phyloP scores from a whole-genome alignment of 2,888 invertebrate species.

The Apotomis betuletana region DNA sequence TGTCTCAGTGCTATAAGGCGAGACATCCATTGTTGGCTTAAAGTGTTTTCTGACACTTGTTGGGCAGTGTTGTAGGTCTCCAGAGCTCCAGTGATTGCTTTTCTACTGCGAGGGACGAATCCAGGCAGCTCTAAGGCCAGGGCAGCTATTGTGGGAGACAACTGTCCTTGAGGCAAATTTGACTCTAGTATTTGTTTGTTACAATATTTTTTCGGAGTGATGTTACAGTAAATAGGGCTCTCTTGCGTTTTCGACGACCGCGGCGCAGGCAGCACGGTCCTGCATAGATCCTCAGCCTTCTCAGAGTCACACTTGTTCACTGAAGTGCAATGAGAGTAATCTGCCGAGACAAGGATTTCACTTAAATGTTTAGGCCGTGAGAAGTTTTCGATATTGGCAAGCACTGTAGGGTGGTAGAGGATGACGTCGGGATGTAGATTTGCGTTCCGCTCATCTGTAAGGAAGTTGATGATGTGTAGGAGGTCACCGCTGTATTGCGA shows the following conservation, averaged over 20 bases:
- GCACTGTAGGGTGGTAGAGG: constrained; percentile 77
- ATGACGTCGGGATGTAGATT: constrained; percentile 70
- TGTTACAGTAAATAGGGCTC: constrained; percentile 73
- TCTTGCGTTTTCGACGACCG: constrained; percentile 59
- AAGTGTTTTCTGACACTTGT: constrained; percentile 80
- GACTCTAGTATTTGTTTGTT: constrained; percentile 50
- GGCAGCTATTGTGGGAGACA: constrained; percentile 77
- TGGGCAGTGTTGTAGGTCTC: constrained; percentile 69
- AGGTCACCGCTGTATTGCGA: constrained; percentile 73
- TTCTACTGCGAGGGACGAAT: constrained; percentile 73
- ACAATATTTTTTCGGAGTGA: constrained; percentile 58
- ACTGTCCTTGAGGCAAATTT: constrained; percentile 51
- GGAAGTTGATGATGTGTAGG: constrained; percentile 65
- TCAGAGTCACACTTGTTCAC: constrained; percentile 76
- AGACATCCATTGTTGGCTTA: constrained; percentile 83
- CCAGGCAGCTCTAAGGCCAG: constrained; percentile 78
- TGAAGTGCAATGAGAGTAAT: constrained; percentile 52
- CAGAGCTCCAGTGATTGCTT: constrained; percentile 60
- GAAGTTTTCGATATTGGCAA: constrained; percentile 68
- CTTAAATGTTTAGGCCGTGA: constrained; percentile 53
- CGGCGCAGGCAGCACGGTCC: constrained; percentile 63
- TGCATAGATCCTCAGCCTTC: constrained; percentile 69
- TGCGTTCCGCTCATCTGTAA: constrained; percentile 63
- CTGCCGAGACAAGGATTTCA: constrained; percentile 61
- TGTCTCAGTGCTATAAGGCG: constrained; percentile 79